Conservation (phyloP, 2,797 vertebrate genomes). For the Typhlichthys subterraneus region DNA sequence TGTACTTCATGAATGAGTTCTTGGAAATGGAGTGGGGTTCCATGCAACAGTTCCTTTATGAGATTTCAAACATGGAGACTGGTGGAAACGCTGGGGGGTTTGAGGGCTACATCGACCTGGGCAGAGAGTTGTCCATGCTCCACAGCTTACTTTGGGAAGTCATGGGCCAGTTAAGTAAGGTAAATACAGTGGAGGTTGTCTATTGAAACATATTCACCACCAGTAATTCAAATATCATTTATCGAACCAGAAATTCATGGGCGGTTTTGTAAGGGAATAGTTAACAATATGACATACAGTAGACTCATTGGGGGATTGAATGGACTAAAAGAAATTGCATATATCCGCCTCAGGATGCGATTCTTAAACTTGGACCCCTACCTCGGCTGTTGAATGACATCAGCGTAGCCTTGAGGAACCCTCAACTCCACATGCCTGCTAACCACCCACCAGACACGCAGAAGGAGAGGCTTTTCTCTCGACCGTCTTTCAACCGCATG, state of each 20-base stretch:
- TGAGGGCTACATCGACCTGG: slow-evolving; percentile 96
- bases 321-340: not conserved
- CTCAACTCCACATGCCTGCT: slow-evolving; percentile 93
- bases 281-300: not conserved
- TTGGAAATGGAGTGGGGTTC: slow-evolving; percentile 96
- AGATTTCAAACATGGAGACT: slow-evolving; percentile 95
- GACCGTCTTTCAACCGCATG: slow-evolving; percentile 75
- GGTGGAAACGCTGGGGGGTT: slow-evolving; percentile 92
- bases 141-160: slow-evolving; percentile 96
- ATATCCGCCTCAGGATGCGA: slow-evolving; percentile 82
- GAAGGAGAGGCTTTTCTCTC: slow-evolving; percentile 78
- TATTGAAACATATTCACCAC: not conserved
- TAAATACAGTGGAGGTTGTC: slow-evolving; percentile 31
- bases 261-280: too few relatives aligned
- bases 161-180: slow-evolving; percentile 96
- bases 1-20: slow-evolving; percentile 98
- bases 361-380: slow-evolving; percentile 91
- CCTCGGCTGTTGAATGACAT: slow-evolving; percentile 95
- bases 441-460: slow-evolving; percentile 86
- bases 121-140: slow-evolving; percentile 92
- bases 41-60: slow-evolving; percentile 98
- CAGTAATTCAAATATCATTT: not conserved
- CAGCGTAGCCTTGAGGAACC: slow-evolving; percentile 94
- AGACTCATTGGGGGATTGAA: not conserved
- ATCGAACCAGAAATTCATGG: too few relatives aligned